These are phyloP conservation scores for Hycleus phaleratus DNA, from an alignment of 1,140 invertebrate genomes.

Conservation along the genomic window DNA sequence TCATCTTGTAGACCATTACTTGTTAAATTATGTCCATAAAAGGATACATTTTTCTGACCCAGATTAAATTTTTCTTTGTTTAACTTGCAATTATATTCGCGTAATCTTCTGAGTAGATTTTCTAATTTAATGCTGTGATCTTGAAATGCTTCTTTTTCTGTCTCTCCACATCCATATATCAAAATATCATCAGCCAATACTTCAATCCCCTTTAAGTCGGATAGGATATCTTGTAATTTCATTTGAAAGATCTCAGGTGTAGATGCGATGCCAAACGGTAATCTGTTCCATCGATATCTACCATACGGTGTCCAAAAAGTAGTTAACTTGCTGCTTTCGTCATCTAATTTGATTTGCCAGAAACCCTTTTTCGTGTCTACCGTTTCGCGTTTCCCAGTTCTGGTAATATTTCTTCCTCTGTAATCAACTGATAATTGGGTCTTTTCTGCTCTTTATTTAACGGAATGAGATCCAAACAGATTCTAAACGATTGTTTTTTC, in stretches of 20 bases:
- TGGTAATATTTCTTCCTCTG: constrained; percentile 37
- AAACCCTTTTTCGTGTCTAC: constrained; percentile 31
- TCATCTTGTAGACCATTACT: constrained; percentile 32
- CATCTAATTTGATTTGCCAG: constrained; percentile 40
- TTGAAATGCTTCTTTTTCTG: neutral
- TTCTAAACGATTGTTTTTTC: constrained; percentile 38
- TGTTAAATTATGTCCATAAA: constrained; percentile 34
- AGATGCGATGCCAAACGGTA: constrained; percentile 34
- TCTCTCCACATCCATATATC: neutral
- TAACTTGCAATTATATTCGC: neutral
- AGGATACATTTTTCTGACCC: neutral
- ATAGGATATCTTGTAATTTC: constrained; percentile 6
- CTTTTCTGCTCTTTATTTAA: constrained; percentile 42
- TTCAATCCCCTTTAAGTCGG: constrained; percentile 11
- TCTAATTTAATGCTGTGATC: neutral
- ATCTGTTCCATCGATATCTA: constrained; percentile 36
- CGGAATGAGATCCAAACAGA: constrained; percentile 45
- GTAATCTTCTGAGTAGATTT: neutral
- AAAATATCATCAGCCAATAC: constrained; percentile 10
- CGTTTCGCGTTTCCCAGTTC: constrained; percentile 22
- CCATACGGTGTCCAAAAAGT: constrained; percentile 46
- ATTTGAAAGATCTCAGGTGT: constrained; percentile 30
- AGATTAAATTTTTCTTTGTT: neutral
- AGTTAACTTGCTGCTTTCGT: constrained; percentile 36
- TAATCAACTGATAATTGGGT: constrained; percentile 37